Evolutionary conservation across 1,140 invertebrate genomes (phyloP), one percentile per base, ranked within the genome.

Genomic region (Pomphorhynchus laevis): DNA sequence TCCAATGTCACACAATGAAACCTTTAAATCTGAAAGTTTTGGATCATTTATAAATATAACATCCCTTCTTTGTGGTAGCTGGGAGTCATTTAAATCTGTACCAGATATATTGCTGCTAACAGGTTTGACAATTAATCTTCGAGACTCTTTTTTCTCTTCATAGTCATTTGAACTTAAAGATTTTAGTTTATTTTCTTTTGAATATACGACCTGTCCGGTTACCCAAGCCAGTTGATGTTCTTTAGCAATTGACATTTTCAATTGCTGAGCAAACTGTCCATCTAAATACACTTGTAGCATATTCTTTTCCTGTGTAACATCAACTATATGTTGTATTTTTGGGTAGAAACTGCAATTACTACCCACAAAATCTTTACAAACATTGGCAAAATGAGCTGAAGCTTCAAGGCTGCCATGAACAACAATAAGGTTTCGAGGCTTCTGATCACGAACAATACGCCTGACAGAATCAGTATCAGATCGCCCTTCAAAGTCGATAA

Each of bases 401-500:
- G 65, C 63, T 35, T 68, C 65, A 21, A 58, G 48, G 2, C 57
- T 54, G 12, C 70, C 71, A 45, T 69, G 59, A 2, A 73, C 67
- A 47, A 89, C 67, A 45, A 57, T 53, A 6, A 91, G 64, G 47
- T 79, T 66, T 43, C 74, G 59, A 0, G 82, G 80, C 51, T 71
- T 70, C 29, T 89, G 54, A 39, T 61, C 53, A 5, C 69, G 65
- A 0, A 89, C 58, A 39, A 89, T 74, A 51, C 84, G 80, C 39
- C 77, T 68, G 43, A 95, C 63, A 0, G 80, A 89, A 58, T 95
- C 84, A 1, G 80, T 80, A 58, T 98, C 86, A 0, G 80, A 86
- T 32, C 84, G 63, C 4, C 86, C 86, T 55, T 98, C 86, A 55
- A 95, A 86, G 60, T 98, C 86, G 42, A 98, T 91, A 48, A 74